Conservation (phyloP, 2,797 vertebrate species). For the Dendrocincla tyrannina region DNA sequence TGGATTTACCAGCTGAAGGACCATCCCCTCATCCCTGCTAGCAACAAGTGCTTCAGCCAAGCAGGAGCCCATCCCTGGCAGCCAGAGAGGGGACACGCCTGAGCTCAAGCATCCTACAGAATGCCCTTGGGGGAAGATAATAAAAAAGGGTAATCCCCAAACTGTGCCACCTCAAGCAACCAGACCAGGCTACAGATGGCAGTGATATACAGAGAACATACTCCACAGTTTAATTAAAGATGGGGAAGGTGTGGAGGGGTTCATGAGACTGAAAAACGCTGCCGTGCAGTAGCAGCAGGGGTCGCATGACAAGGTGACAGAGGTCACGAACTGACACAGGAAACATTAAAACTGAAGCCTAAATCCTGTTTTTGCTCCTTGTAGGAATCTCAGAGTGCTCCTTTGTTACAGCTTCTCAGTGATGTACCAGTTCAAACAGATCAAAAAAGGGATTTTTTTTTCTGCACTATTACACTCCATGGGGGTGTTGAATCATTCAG, state of each 20-base stretch:
- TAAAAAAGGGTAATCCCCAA: not conserved
- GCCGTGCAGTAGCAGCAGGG: not conserved
- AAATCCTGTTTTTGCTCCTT: not conserved
- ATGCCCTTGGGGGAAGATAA: accelerated
- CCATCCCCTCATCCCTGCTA: not conserved
- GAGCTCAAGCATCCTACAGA: not conserved
- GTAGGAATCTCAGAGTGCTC: not conserved
- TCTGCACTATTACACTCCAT: not conserved
- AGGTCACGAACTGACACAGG: not conserved
- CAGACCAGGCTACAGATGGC: not conserved
- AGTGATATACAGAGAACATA: not conserved
- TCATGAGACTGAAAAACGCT: not conserved
- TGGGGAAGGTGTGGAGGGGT: not conserved
- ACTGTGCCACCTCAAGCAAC: not conserved
- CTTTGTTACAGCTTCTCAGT: not conserved
- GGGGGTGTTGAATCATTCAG: not conserved
- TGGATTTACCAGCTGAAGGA: not conserved
- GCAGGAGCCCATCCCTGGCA: not conserved
- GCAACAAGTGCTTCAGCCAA: not conserved
- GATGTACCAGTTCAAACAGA: not conserved
- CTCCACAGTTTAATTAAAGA: not conserved
- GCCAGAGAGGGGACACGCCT: not conserved
- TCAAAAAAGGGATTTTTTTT: not conserved
- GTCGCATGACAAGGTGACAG: not conserved
- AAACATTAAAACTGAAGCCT: not conserved